Evolutionary conservation across 2,888 invertebrate species (phyloP).

Genomic region (Calliscelio sp.): DNA sequence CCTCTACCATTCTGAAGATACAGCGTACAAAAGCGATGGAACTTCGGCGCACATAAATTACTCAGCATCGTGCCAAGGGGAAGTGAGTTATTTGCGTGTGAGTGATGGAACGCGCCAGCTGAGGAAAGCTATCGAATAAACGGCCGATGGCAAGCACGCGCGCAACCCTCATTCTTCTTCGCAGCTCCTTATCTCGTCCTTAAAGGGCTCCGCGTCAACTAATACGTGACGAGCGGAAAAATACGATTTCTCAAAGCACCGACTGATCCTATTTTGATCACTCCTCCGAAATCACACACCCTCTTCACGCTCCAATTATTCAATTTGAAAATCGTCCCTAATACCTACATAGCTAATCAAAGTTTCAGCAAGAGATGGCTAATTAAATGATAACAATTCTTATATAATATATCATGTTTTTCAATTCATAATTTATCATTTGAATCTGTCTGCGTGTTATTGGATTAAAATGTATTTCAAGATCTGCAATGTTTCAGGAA

Average conservation of each 20-base stretch:
- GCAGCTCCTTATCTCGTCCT: constrained; percentile 75
- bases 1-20: constrained; percentile 62
- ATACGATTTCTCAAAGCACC: constrained; percentile 66
- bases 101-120: constrained; percentile 86
- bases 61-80: constrained; percentile 81
- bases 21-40: constrained; percentile 80
- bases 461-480: too few species aligned
- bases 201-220: constrained; percentile 69
- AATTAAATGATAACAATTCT: too few species aligned
- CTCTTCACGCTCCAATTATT: constrained; percentile 45
- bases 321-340: constrained; percentile 28
- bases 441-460: too few species aligned
- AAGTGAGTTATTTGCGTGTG: constrained; percentile 86
- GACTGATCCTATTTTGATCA: constrained; percentile 69
- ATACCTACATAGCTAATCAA: too few species aligned
- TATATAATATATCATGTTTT: too few species aligned
- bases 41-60: constrained; percentile 84
- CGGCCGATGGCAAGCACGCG: constrained; percentile 76
- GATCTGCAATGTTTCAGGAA: too few species aligned
- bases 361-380: too few species aligned
- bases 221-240: constrained; percentile 69
- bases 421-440: too few species aligned
- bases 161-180: constrained; percentile 73
- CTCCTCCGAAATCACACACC: constrained; percentile 16
- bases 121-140: constrained; percentile 82